Base-by-base conservation (phyloP, 2,888 invertebrate genomes). In the Acrobasis repandana region DNA sequence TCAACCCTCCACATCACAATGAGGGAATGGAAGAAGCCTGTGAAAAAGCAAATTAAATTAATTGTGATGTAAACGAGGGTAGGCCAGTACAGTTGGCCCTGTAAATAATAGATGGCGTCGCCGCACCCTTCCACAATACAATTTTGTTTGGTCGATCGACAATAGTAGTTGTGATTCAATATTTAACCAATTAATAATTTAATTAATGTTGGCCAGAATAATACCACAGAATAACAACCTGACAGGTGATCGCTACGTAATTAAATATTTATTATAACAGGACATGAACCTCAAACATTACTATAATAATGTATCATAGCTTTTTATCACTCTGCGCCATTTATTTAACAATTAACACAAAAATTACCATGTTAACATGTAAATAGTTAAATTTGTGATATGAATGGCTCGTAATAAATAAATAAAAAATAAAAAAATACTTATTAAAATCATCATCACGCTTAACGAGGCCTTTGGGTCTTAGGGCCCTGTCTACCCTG, bases 11-110 rank as follows among this genome's bases (percentile, higher is more conserved):
- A 84, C 84, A 82, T 86, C 80, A 86, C 86, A 88, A 86, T 85
- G 82, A 83, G 82, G 82, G 84, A 87, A 84, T 86, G 83, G 85
- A 86, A 86, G 90, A 90, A 90, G 87, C 89, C 90, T 83, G 87
- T 88, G 87, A 90, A 90, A 89, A 90, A 88, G 87, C 88, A 90
- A 91, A 90, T 90, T 90, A 90, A 90, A 86, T 90, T 89, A 89
- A 88, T 90, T 89, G 90, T 88, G 87, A 87, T 88, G 86, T 90
- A 89, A 90, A 89, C 88, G 88, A 88, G 89, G 88, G 89, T 86
- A 82, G 81, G 76, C 80, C 73, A 74, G 75, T 74, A 77, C 83
- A 78, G 77, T 83, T 76, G 80, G 77, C 74, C 76, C 80, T 83
- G 83, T 87, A 84, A 87, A 86, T 86, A 86, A 86, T 86, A 86